These are phyloP conservation scores for Latheticus oryzae DNA, from an alignment of 2,888 invertebrate species.

Conservation along the genomic window DNA sequence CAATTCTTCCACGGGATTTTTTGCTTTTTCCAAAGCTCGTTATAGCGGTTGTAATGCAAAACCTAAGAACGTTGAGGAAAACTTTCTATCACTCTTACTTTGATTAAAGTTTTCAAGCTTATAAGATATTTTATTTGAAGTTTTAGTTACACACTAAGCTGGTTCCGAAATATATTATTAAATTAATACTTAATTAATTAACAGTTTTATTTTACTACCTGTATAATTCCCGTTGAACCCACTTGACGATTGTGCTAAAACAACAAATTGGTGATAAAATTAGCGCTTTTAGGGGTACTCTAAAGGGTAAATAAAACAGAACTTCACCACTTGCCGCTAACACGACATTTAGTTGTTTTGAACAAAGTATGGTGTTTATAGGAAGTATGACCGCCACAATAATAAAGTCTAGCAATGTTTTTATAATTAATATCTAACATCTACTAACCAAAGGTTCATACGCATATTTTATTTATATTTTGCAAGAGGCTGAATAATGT, in stretches of 20 bases:
- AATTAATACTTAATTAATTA: slow-evolving; percentile 25
- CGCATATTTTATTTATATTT: too few species aligned
- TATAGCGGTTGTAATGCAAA: slow-evolving; percentile 10
- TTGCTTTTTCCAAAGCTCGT: slow-evolving; percentile 29
- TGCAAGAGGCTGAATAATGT: too few species aligned
- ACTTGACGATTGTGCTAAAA: slow-evolving; percentile 21
- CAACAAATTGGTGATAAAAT: slow-evolving; percentile 22
- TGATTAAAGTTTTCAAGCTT: slow-evolving; percentile 27
- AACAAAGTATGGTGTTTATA: too few species aligned
- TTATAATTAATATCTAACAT: too few species aligned
- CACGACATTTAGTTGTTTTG: background rate
- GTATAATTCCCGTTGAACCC: slow-evolving; percentile 12
- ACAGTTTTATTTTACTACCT: slow-evolving; percentile 20
- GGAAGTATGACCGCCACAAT: too few species aligned
- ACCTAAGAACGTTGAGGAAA: slow-evolving; percentile 16
- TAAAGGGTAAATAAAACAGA: too few species aligned
- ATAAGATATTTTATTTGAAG: too few species aligned
- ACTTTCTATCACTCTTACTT: slow-evolving; percentile 28
- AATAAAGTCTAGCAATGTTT: too few species aligned
- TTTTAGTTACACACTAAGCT: slow-evolving; percentile 16
- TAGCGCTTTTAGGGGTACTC: slow-evolving; percentile 16
- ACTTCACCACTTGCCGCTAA: too few species aligned
- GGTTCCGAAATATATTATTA: slow-evolving; percentile 13
- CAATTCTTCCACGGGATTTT: slow-evolving; percentile 2
- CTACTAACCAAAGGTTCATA: too few species aligned